A percentile compares a stretch with the other conserved stretches of the same genome.
Conservation (phyloP, 2,888 invertebrate species). For the Tetranychus piercei region DNA sequence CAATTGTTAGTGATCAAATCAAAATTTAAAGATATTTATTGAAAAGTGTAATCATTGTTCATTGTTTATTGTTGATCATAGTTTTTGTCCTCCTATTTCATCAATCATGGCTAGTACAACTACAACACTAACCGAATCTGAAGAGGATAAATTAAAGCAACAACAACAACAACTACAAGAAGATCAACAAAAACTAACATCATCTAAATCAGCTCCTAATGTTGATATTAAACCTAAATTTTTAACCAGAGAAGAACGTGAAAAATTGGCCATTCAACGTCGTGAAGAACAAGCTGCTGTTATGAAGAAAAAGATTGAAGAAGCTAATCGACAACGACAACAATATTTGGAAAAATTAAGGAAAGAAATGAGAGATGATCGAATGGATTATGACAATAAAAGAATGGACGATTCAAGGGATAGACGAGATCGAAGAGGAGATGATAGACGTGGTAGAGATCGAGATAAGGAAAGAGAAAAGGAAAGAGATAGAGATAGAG, state of each 20-base stretch:
- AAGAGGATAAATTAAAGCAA: too few relatives aligned
- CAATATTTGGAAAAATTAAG: slow-evolving; percentile 36
- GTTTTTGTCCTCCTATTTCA: too few relatives aligned
- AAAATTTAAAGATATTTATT: too few relatives aligned
- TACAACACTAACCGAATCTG: too few relatives aligned
- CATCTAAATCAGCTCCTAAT: slow-evolving; percentile 80
- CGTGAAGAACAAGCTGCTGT: slow-evolving; percentile 70
- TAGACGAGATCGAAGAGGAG: slow-evolving; percentile 30
- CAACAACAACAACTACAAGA: too few relatives aligned
- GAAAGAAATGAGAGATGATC: slow-evolving; percentile 21
- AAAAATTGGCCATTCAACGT: slow-evolving; percentile 64
- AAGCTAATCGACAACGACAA: slow-evolving; percentile 45
- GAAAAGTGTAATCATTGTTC: too few relatives aligned
- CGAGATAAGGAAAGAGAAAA: neutral
- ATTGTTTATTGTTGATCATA: too few relatives aligned
- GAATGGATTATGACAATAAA: neutral
- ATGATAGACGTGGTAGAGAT: slow-evolving; percentile 15
- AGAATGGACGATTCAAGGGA: neutral
- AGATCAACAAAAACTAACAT: too few relatives aligned
- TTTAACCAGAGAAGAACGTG: slow-evolving; percentile 83
- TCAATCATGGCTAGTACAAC: too few relatives aligned
- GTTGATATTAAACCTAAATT: slow-evolving; percentile 90
- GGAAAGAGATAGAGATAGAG: neutral
- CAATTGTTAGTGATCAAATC: too few relatives aligned
- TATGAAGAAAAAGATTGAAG: slow-evolving; percentile 50